phyloP scores from a whole-genome alignment of 2,797 vertebrate genomes.

The Rhabdomys pumilio region DNA sequence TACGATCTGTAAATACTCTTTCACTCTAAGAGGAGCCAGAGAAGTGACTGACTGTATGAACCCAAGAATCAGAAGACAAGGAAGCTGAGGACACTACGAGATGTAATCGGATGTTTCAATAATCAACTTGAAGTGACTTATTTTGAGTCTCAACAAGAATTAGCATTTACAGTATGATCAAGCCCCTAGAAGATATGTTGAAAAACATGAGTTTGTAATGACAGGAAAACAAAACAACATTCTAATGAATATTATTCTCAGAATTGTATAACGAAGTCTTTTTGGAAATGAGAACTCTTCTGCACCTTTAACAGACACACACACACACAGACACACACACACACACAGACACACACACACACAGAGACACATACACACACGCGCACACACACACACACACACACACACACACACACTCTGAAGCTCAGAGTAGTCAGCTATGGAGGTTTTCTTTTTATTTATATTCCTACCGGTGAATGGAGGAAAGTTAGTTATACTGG shows the following conservation, averaged over 20 bases:
- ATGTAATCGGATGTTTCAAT: neutral
- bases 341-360: no score
- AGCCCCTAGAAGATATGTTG: constrained; percentile 2
- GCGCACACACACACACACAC: neutral
- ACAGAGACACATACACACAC: neutral
- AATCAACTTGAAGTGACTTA: neutral
- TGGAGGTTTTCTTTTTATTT: constrained; percentile 29
- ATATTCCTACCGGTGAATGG: neutral
- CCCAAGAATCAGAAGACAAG: neutral
- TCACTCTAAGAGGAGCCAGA: neutral
- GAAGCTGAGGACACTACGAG: neutral
- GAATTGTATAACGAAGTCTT: neutral
- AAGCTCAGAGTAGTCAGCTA: constrained; percentile 7
- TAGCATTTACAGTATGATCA: neutral
- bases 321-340: neutral
- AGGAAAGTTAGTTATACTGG: neutral
- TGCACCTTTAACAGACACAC: neutral
- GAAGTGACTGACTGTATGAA: neutral
- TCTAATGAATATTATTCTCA: neutral
- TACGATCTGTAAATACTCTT: neutral
- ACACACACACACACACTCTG: neutral
- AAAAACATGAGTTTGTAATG: constrained; percentile 21
- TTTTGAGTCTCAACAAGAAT: constrained; percentile 11
- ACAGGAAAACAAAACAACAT: neutral
- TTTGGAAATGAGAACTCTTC: neutral